These are phyloP conservation scores for Falco concolor DNA, from an alignment of 2,797 vertebrate genomes.

Conservation along the genomic window DNA sequence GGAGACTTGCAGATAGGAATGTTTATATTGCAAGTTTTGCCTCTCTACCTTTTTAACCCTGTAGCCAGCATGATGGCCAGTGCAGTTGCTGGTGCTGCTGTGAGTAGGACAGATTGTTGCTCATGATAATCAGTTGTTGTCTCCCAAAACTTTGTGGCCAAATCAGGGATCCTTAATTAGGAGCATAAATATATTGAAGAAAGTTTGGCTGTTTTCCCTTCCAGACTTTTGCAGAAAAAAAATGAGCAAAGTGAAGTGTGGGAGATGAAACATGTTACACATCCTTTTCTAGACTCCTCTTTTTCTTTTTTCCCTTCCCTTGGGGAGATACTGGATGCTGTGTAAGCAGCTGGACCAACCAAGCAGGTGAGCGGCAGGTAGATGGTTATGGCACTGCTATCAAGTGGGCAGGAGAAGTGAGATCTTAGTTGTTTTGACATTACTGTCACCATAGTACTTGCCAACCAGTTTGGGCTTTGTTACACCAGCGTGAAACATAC, in stretches of 20 bases:
- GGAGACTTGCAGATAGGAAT: neutral
- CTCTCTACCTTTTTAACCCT: neutral
- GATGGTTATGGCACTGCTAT: neutral
- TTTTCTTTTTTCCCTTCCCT: neutral
- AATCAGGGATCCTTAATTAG: neutral
- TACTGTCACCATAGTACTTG: neutral
- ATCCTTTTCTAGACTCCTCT: neutral
- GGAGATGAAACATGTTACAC: neutral
- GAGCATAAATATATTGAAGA: neutral
- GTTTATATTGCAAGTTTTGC: neutral
- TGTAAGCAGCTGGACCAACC: neutral
- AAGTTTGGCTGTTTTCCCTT: neutral
- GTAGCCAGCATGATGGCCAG: neutral
- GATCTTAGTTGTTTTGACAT: neutral
- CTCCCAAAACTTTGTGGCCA: neutral
- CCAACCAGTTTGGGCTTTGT: neutral
- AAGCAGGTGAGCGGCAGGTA: neutral
- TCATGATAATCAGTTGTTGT: neutral
- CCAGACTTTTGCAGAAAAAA: neutral
- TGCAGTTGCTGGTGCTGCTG: neutral
- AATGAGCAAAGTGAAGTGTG: neutral
- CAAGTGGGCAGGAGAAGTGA: neutral
- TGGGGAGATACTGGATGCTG: rapidly evolving
- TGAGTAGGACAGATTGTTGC: neutral
- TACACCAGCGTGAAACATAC: neutral